Evolutionary conservation across 2,888 invertebrate species (phyloP), one percentile per base, ranked within the genome.

Genomic region (Chamaedrilus cognettii): DNA sequence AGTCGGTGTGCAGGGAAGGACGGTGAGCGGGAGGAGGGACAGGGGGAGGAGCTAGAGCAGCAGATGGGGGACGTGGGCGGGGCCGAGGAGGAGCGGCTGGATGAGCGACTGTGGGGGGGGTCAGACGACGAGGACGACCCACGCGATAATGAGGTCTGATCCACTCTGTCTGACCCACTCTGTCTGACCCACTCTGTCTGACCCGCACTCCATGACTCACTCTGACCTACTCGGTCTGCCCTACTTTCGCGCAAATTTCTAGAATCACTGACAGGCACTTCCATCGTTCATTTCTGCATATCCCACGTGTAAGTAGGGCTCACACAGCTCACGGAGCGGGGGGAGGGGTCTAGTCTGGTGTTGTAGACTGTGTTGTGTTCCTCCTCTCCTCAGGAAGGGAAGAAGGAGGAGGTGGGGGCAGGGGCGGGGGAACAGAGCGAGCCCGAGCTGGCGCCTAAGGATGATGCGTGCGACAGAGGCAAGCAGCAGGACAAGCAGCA

Each of bases 61-160:
- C 91, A 97, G 87, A 96, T 98, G 94, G 98, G 96, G 30, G 94
- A 98, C 67, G 92, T 93, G 0, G 93, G 91, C 71, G 89, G 91
- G 23, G 76, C 80, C 33, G 76, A 81, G 28, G 74, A 74, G 32
- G 82, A 84, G 64, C 80, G 77, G 60, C 76, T 84, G 28, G 84
- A 84, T 75, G 82, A 84, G 68, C 79, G 86, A 83, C 80, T 87
- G 73, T 88, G 87, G 87, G 87, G 87, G 4, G 84, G 84, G 74
- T 87, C 87, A 72, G 91, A 92, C 3, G 94, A 95, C 78, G 90
- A 92, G 51, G n/a, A n/a, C n/a, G n/a, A n/a, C n/a, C n/a, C n/a
- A n/a, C n/a, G n/a, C n/a, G n/a, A n/a, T n/a, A n/a, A n/a, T n/a
- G n/a, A n/a, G n/a, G n/a, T n/a, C n/a, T n/a, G n/a, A n/a, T n/a